Evolutionary conservation across 2,797 vertebrate genomes (phyloP).

Genomic region (Benthosema pterotum): DNA sequence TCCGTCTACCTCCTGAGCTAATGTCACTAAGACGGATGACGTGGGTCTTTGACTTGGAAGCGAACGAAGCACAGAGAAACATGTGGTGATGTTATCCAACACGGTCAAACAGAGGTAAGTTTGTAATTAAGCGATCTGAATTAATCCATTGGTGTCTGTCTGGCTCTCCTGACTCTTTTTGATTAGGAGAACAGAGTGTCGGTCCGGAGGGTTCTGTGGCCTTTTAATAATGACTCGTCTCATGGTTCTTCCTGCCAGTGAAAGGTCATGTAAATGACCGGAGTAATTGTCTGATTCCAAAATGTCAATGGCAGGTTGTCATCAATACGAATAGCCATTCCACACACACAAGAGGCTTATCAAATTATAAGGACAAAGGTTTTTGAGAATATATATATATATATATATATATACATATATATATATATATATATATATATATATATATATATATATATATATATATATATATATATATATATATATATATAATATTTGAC

Average conservation of each 20-base stretch:
- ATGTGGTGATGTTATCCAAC: no score
- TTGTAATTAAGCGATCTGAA: not conserved
- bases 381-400: no score
- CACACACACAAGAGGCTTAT: not conserved
- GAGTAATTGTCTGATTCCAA: constrained; percentile 5
- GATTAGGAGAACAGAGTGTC: constrained; percentile 19
- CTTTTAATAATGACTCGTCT: constrained; percentile 13
- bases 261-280: constrained; percentile 2
- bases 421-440: no score
- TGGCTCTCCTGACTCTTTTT: constrained; percentile 2
- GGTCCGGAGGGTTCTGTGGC: constrained; percentile 15
- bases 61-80: no score
- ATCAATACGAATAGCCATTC: not conserved
- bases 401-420: no score
- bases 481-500: no score
- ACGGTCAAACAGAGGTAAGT: no score
- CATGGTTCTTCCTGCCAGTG: not conserved
- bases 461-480: no score
- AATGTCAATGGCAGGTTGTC: constrained; percentile 10
- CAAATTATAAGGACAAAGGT: not conserved
- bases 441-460: no score
- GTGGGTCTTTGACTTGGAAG: no score
- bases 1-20: no score
- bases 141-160: constrained; percentile 19
- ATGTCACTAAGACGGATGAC: no score